phyloP scores from a whole-genome alignment of 2,888 invertebrate species.

The Ornithoptera alexandrae region DNA sequence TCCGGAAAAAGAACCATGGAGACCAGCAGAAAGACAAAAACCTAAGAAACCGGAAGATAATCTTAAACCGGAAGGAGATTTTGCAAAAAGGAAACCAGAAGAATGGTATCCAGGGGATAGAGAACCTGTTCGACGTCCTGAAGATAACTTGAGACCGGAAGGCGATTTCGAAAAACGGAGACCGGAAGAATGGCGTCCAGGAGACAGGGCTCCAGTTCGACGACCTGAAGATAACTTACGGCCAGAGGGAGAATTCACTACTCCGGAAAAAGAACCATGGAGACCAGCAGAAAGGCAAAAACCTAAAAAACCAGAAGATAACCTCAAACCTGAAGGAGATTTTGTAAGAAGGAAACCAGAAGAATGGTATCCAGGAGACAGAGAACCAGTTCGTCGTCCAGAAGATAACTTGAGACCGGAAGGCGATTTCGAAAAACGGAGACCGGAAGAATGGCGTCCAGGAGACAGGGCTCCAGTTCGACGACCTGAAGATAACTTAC shows the following conservation, averaged over 20 bases:
- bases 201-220: constrained; percentile 63
- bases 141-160: constrained; percentile 77
- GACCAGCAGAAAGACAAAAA: constrained; percentile 57
- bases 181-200: constrained; percentile 66
- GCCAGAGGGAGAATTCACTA: constrained; percentile 68
- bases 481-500: constrained; percentile 70
- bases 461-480: constrained; percentile 67
- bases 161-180: constrained; percentile 65
- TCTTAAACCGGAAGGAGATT: constrained; percentile 78
- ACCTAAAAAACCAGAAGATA: constrained; percentile 75
- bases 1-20: constrained; percentile 63
- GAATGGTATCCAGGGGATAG: constrained; percentile 75
- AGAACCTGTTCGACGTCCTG: constrained; percentile 59
- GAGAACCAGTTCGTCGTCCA: constrained; percentile 60
- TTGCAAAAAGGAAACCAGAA: constrained; percentile 66
- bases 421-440: constrained; percentile 65
- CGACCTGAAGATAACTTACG: constrained; percentile 67
- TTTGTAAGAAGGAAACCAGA: constrained; percentile 69
- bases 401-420: constrained; percentile 78
- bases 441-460: constrained; percentile 64
- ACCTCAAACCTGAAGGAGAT: constrained; percentile 79
- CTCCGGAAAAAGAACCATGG: constrained; percentile 64
- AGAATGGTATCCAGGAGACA: constrained; percentile 74
- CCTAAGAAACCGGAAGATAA: constrained; percentile 78
- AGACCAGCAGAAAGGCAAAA: constrained; percentile 57